Evolutionary conservation across 1,140 invertebrate genomes (phyloP), one percentile per base, ranked within the genome.

Genomic region (Gonatopus flavifemur): DNA sequence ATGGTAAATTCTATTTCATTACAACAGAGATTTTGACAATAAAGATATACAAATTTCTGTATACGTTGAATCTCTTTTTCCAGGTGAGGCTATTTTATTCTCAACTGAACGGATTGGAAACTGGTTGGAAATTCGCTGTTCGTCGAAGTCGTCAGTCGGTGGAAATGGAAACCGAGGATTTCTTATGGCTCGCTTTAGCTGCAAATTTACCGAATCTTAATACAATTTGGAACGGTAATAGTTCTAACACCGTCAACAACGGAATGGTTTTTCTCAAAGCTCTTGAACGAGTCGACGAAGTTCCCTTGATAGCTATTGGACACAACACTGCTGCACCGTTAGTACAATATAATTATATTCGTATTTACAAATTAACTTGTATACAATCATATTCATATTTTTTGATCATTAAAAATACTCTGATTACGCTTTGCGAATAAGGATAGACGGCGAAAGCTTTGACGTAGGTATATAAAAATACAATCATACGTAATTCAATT

Each of bases 181-280:
- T 90, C 49, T 79, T 88, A 52, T 86, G 87, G 80, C 74, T 91
- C 56, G 90, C 90, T 52, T 82, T 91, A 33, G 80, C 85, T 10
- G 85, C 88, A 0, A 93, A 96, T 67, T 77, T 95, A 1, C 81
- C 84, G 45, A 90, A 94, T 74, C 66, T 90, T 21, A 82, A 87
- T 64, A 52, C 68, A 21, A 58, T 67, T 31, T 64, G 66, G 42
- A 72, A 74, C 21, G 48, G 64, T 38, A 63, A 65, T 10, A 56
- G 62, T 10, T 64, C 56, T 18, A 50, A 41, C 28, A 52, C 52
- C 1, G 38, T 55, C 5, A 3, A 31, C 16, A 61, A 62, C 9
- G 64, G 73, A 19, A 69, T 68, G 42, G 67, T 74, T 42, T 64
- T 69, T 18, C 22, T 77, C 0, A 77, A 77, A 52, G 56, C 51